These are phyloP conservation scores for Hirundo rustica DNA, from an alignment of 2,797 vertebrate genomes.

Conservation along the genomic window DNA sequence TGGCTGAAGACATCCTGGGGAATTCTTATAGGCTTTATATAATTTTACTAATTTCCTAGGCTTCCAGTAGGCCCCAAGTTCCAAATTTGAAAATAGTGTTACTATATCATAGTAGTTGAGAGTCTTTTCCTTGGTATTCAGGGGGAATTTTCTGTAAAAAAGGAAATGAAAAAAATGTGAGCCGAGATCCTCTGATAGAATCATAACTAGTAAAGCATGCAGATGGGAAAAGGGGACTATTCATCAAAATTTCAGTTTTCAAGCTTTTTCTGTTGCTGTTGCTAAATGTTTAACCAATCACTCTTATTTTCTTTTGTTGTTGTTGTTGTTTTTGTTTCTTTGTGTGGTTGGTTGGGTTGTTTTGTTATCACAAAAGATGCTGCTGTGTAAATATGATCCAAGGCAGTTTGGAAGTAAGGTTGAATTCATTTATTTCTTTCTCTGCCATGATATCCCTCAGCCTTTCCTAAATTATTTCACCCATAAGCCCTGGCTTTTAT, in stretches of 20 bases:
- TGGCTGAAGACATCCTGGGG: neutral
- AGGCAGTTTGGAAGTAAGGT: neutral
- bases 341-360: neutral
- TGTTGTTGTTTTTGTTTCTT: neutral
- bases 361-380: neutral
- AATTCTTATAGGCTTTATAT: neutral
- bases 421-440: neutral
- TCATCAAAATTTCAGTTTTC: neutral
- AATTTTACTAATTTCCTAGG: neutral
- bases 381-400: neutral
- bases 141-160: neutral
- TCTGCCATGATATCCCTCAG: neutral
- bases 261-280: neutral
- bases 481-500: neutral
- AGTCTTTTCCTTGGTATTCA: neutral
- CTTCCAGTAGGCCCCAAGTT: neutral
- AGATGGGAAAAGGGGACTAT: neutral
- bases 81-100: neutral
- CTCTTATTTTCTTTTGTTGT: neutral
- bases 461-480: neutral
- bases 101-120: neutral
- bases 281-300: neutral
- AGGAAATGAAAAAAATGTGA: neutral
- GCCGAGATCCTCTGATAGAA: neutral
- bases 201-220: neutral